Evolutionary conservation across 2,888 invertebrate genomes (phyloP).

Genomic region (Bedellia somnulentella): DNA sequence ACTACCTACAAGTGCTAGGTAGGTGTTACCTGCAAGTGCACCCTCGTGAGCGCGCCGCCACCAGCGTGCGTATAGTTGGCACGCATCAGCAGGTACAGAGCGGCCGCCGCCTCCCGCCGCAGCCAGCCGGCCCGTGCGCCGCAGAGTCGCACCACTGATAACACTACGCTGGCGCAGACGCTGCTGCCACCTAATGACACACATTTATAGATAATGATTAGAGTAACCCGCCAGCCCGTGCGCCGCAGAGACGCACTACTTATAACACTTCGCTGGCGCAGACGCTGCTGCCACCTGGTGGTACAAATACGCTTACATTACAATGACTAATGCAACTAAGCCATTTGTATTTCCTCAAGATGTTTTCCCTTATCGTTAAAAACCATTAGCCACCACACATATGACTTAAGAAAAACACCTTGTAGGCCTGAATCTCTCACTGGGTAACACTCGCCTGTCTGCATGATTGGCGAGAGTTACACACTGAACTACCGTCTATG

Average conservation of each 20-base stretch:
- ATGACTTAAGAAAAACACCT: too few species aligned
- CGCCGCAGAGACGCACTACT: constrained; percentile 82
- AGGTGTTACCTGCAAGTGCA: constrained; percentile 75
- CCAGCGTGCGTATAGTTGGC: constrained; percentile 91
- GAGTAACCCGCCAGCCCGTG: constrained; percentile 78
- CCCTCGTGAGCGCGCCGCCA: constrained; percentile 81
- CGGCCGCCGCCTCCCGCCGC: constrained; percentile 88
- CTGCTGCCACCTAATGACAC: constrained; percentile 70
- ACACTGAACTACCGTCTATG: too few species aligned
- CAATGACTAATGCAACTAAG: too few species aligned
- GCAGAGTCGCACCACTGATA: constrained; percentile 79
- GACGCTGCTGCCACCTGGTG: constrained; percentile 70
- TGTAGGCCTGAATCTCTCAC: too few species aligned
- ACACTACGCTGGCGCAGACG: constrained; percentile 79
- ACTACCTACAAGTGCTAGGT: too few species aligned
- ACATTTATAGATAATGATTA: too few species aligned
- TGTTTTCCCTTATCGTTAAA: too few species aligned
- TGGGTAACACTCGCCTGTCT: too few species aligned
- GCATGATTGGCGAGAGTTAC: too few species aligned
- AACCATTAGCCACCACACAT: too few species aligned
- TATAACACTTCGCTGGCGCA: constrained; percentile 83
- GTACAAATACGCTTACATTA: too few species aligned
- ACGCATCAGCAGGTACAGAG: constrained; percentile 89
- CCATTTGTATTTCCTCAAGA: too few species aligned
- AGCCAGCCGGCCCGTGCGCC: constrained; percentile 83